Conservation (phyloP, 1,140 invertebrate genomes). For the Oreohelix idahoensis region DNA sequence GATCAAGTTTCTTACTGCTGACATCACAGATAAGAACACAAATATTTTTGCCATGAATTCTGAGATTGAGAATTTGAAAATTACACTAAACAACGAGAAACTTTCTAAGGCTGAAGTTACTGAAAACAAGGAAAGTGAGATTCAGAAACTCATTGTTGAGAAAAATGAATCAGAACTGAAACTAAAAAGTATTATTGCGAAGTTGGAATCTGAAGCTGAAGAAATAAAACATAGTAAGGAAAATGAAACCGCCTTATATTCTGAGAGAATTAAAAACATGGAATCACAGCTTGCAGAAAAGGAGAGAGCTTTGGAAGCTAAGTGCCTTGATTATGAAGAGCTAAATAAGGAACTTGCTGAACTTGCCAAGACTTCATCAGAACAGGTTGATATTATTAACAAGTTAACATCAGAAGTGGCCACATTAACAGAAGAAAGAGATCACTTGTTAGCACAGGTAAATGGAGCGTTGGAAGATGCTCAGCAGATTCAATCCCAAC, state of each 20-base stretch:
- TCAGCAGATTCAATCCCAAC: constrained; percentile 12
- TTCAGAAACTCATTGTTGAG: neutral
- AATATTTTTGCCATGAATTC: neutral
- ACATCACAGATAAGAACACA: neutral
- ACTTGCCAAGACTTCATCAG: neutral
- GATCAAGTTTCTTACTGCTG: neutral
- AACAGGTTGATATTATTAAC: neutral
- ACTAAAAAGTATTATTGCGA: neutral
- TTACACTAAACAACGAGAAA: neutral
- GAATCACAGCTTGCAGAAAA: constrained; percentile 2
- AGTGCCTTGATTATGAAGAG: constrained; percentile 19
- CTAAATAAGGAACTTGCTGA: neutral
- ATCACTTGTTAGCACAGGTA: constrained; percentile 4
- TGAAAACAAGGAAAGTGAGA: neutral
- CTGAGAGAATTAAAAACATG: constrained; percentile 5
- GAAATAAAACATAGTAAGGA: neutral
- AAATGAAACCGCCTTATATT: neutral
- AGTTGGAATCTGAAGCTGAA: constrained; percentile 1
- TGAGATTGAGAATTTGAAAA: constrained; percentile 5
- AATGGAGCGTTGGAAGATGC: constrained; percentile 25
- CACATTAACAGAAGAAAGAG: constrained; percentile 22
- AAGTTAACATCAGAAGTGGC: constrained; percentile 7
- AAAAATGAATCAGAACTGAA: neutral
- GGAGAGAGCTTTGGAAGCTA: neutral
- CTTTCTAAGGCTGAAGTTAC: neutral